Conservation (phyloP, 30 jellyfish, hydroid and myxozoan species). For the Clytia hemisphaerica region DNA sequence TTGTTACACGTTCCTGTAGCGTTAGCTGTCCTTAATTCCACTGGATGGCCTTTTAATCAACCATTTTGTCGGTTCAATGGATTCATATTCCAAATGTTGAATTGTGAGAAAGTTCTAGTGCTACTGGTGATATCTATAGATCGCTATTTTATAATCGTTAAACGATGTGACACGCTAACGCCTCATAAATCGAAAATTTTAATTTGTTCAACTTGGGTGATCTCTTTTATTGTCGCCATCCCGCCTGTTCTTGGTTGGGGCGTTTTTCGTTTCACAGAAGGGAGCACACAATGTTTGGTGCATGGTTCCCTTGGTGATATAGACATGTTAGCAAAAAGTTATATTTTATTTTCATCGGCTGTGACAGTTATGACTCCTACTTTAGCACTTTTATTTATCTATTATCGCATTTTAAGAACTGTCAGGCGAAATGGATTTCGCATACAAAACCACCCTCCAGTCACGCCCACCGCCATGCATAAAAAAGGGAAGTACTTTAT, state of each 20-base stretch:
- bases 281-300: conserved; percentile 56
- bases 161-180: conserved; percentile 74
- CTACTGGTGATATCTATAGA: conserved; percentile 69
- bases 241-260: conserved; percentile 78
- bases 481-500: conserved; percentile 63
- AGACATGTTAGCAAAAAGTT: background rate
- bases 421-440: conserved; percentile 82
- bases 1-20: conserved; percentile 53
- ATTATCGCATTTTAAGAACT: conserved; percentile 69
- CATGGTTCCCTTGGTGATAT: conserved; percentile 3
- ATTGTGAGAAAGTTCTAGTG: conserved; percentile 67
- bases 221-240: conserved; percentile 36
- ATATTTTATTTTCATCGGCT: background rate
- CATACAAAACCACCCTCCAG: conserved; percentile 93
- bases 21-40: conserved; percentile 38
- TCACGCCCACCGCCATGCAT: conserved; percentile 90
- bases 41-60: conserved; percentile 29
- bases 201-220: conserved; percentile 51
- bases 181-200: conserved; percentile 62
- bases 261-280: conserved; percentile 25
- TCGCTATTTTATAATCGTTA: conserved; percentile 76
- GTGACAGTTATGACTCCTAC: conserved; percentile 49
- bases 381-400: conserved; percentile 26
- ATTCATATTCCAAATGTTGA: conserved; percentile 44
- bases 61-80: conserved; percentile 50